Percentiles rank a stretch among this genome's conserved stretches.
phyloP scores from a whole-genome alignment of 1,140 invertebrate genomes.

The Panulirus ornatus region DNA sequence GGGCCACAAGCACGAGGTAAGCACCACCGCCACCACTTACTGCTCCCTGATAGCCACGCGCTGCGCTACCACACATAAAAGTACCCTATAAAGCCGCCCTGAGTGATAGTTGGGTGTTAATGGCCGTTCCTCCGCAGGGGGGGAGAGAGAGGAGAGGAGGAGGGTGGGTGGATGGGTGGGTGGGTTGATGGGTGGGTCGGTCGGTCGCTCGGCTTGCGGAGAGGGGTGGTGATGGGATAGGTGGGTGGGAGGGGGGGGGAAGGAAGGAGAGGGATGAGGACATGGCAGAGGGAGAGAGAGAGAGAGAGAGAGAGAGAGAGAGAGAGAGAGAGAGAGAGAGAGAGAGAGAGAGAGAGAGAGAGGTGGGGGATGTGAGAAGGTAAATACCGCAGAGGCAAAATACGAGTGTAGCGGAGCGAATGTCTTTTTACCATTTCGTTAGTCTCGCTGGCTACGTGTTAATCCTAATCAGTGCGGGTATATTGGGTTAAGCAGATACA shows the following conservation, averaged over 20 bases:
- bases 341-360: neutral
- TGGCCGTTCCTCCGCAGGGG: neutral
- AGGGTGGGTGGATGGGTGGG: neutral
- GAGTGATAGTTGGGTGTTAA: neutral
- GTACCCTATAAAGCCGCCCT: neutral
- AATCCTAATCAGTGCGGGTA: too few relatives aligned
- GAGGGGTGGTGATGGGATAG: too few relatives aligned
- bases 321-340: too few relatives aligned
- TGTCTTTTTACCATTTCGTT: too few relatives aligned
- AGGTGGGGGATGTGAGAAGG: neutral
- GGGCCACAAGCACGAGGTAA: too few relatives aligned
- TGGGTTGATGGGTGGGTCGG: neutral
- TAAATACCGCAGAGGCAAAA: too few relatives aligned
- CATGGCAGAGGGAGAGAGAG: neutral
- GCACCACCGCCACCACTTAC: neutral
- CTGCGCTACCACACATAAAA: neutral
- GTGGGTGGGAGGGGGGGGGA: neutral
- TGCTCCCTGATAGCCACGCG: neutral
- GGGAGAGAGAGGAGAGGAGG: neutral
- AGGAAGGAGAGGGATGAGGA: neutral
- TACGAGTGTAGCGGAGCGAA: too few relatives aligned
- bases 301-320: neutral
- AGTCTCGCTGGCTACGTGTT: too few relatives aligned
- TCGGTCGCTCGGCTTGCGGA: too few relatives aligned
- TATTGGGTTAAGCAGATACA: too few relatives aligned